A percentile compares a stretch with the other conserved stretches of the same genome.
Evolutionary conservation across 53 echinoderm and acorn worm genomes (phyloP).

Genomic region (Zoroaster sp.): DNA sequence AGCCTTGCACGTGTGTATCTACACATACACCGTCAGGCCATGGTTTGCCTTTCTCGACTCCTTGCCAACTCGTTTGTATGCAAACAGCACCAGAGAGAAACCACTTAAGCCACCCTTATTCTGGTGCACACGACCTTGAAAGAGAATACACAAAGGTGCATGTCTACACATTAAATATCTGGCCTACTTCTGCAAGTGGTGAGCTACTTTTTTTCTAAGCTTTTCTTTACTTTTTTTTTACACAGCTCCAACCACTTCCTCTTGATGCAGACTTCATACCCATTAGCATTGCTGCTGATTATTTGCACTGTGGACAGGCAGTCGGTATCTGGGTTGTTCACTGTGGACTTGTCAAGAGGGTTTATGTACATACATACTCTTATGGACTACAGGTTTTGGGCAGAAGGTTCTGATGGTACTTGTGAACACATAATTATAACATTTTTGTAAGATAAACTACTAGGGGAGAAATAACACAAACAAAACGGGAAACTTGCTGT

Average conservation of each 20-base stretch:
- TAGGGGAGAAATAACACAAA: too few relatives aligned
- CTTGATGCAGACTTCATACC: neutral
- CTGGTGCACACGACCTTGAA: conserved; percentile 40
- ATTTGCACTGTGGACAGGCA: neutral
- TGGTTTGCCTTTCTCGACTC: neutral
- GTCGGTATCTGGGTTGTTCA: neutral
- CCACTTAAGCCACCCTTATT: conserved; percentile 13
- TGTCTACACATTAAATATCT: conserved; percentile 26
- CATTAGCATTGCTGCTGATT: neutral
- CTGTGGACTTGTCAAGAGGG: neutral
- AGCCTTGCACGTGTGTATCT: neutral
- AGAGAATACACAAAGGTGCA: conserved; percentile 8
- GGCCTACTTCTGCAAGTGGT: conserved; percentile 17
- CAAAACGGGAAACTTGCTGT: too few relatives aligned
- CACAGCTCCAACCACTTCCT: neutral
- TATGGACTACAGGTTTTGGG: too few relatives aligned
- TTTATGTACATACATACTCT: too few relatives aligned
- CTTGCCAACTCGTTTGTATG: neutral
- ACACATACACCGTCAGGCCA: neutral
- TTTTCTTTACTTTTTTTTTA: neutral
- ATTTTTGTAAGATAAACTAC: too few relatives aligned
- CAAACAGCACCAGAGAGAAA: conserved; percentile 28
- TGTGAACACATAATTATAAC: too few relatives aligned
- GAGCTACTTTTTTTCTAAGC: neutral
- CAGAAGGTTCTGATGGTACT: too few relatives aligned